Conservation (phyloP, 2,888 invertebrate genomes). For the Campopleginae sp. region DNA sequence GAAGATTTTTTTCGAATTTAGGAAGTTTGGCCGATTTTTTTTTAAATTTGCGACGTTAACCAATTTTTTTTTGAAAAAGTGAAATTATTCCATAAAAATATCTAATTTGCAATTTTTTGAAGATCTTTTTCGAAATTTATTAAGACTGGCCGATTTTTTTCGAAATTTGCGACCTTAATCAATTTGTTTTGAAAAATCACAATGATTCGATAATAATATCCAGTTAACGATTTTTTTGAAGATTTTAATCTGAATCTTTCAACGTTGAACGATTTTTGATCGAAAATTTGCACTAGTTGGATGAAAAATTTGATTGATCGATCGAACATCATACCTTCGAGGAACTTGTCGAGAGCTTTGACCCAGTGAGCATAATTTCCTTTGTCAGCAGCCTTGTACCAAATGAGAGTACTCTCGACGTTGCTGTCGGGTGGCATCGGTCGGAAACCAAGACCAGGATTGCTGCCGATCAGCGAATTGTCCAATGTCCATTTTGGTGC, state of each 20-base stretch:
- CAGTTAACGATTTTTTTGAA: not conserved
- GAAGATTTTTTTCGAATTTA: too few species aligned
- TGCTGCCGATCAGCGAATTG: conserved; percentile 94
- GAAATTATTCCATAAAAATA: too few species aligned
- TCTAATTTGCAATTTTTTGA: too few species aligned
- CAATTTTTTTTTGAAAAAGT: too few species aligned
- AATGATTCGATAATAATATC: not conserved
- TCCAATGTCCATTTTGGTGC: conserved; percentile 96
- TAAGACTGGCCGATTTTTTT: too few species aligned
- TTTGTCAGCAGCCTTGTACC: conserved; percentile 93
- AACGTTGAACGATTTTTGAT: not conserved
- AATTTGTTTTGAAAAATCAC: too few species aligned
- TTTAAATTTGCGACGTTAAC: too few species aligned
- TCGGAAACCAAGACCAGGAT: conserved; percentile 98
- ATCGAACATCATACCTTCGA: conserved; percentile 86
- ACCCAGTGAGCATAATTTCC: conserved; percentile 94
- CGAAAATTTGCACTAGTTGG: not conserved
- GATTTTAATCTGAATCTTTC: not conserved
- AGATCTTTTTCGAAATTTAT: too few species aligned
- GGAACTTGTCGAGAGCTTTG: conserved; percentile 90
- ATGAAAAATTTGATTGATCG: not conserved
- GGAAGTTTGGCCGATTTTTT: too few species aligned
- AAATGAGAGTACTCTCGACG: conserved; percentile 98
- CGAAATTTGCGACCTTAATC: too few species aligned
- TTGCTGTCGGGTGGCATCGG: conserved; percentile 97